A percentile compares a stretch with the other conserved stretches of the same genome.
phyloP scores from a whole-genome alignment of 2,113 vertebrate genomes.

The Neogale vison region DNA sequence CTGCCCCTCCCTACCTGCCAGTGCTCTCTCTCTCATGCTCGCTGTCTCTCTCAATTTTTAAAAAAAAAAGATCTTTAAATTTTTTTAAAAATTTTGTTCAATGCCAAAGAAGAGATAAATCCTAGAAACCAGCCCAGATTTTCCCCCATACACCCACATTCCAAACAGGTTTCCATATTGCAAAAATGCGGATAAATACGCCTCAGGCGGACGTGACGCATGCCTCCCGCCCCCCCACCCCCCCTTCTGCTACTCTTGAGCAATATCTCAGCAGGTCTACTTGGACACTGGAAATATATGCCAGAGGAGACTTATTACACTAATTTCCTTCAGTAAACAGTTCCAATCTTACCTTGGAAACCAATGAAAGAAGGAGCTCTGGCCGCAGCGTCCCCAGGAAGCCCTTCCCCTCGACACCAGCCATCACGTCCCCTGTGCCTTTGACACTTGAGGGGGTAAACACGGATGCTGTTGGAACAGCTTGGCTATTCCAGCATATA shows the following conservation, averaged over 20 bases:
- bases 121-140: neutral
- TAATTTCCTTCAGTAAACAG: conserved; percentile 28
- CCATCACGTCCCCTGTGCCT: too few relatives aligned
- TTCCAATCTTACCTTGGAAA: conserved; percentile 44
- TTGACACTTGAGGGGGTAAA: neutral
- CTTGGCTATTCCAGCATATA: neutral
- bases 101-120: neutral
- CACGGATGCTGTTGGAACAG: neutral
- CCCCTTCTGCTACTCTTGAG: neutral
- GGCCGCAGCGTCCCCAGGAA: accelerated
- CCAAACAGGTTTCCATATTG: neutral
- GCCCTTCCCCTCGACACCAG: neutral
- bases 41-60: neutral
- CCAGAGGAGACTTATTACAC: neutral
- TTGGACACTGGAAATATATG: neutral
- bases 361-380: neutral
- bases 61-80: too few relatives aligned
- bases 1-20: neutral
- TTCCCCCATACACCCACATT: neutral
- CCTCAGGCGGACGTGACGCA: neutral
- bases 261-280: neutral
- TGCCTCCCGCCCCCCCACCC: neutral
- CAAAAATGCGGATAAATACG: neutral
- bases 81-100: neutral
- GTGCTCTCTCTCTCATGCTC: neutral